A percentile compares a stretch with the other conserved stretches of the same genome.
Conservation (phyloP, 2,113 vertebrate genomes). For the Ciconia stormi region DNA sequence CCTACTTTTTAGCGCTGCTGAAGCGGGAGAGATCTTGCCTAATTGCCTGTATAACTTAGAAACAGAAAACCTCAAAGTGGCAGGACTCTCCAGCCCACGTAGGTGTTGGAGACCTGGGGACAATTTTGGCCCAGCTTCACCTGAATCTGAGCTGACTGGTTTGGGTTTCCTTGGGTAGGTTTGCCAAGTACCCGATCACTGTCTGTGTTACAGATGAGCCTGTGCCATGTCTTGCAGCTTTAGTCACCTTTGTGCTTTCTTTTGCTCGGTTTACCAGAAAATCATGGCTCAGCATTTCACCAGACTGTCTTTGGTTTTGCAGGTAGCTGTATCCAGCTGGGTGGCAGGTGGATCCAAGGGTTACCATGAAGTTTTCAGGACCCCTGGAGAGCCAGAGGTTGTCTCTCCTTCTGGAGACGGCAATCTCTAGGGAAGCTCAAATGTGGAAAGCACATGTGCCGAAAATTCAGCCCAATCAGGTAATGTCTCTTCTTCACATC, state of each 20-base stretch:
- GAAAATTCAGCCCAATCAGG: constrained; percentile 91
- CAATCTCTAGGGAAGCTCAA: constrained; percentile 93
- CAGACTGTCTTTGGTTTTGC: constrained; percentile 67
- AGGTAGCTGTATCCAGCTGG: constrained; percentile 98
- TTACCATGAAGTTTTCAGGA: constrained; percentile 91
- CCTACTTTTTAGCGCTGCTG: background rate
- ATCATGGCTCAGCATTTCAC: background rate
- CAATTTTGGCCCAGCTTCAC: background rate
- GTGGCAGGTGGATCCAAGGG: constrained; percentile 89
- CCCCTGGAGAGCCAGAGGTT: constrained; percentile 95
- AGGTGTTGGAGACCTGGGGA: background rate
- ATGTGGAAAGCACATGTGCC: constrained; percentile 93
- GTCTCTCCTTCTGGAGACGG: constrained; percentile 92
- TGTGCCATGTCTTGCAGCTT: background rate
- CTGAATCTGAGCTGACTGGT: background rate
- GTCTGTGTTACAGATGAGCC: background rate
- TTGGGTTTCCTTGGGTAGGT: background rate
- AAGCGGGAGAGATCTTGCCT: background rate
- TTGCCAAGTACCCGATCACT: background rate
- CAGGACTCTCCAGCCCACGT: background rate
- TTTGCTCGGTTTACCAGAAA: background rate
- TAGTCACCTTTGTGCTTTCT: background rate
- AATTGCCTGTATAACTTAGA: background rate
- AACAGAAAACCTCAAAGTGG: background rate
- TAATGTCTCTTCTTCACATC: constrained; percentile 54